Evolutionary conservation across 2,113 vertebrate species (phyloP).

Genomic region (Garra rufa): DNA sequence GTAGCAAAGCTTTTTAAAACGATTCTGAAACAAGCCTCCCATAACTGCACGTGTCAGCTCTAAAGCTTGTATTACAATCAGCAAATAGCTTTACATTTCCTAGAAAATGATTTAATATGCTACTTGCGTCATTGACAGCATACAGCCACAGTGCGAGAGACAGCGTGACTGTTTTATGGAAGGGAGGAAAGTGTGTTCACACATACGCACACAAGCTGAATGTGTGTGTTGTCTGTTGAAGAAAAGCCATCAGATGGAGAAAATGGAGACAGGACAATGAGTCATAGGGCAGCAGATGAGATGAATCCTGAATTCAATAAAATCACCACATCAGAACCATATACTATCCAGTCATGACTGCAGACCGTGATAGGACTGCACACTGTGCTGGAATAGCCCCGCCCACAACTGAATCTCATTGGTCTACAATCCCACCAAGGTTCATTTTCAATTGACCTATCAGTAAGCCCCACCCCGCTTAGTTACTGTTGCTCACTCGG

Average conservation of each 20-base stretch:
- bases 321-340: background rate
- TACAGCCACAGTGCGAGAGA: background rate
- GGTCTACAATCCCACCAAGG: background rate
- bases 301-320: background rate
- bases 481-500: too few relatives aligned
- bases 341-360: background rate
- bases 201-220: slow-evolving; percentile 14
- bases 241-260: slow-evolving; percentile 23
- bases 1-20: background rate
- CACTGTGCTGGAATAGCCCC: background rate
- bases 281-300: slow-evolving; percentile 13
- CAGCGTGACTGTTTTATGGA: background rate
- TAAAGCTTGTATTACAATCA: slow-evolving; percentile 2
- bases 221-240: background rate
- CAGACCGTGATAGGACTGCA: background rate
- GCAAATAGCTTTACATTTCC: background rate
- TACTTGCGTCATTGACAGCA: background rate
- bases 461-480: too few relatives aligned
- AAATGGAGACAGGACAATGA: slow-evolving; percentile 10
- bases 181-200: slow-evolving; percentile 11
- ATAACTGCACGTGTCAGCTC: background rate
- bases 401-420: background rate
- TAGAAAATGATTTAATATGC: slow-evolving; percentile 26
- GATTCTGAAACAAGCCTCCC: background rate
- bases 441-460: background rate